Conservation (phyloP, 1,140 invertebrate species). For the Metopolophium dirhodum region DNA sequence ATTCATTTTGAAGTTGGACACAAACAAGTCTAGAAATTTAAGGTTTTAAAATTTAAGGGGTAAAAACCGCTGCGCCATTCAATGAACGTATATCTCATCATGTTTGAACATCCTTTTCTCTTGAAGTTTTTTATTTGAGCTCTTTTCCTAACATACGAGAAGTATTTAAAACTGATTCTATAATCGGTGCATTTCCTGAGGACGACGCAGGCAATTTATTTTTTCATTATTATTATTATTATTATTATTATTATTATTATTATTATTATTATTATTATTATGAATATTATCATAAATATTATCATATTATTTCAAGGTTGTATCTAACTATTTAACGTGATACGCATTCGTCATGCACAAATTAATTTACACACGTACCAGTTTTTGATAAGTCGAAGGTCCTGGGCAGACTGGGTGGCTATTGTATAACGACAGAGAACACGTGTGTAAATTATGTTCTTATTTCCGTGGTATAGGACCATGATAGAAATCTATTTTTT, state of each 20-base stretch:
- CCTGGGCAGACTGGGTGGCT: background rate
- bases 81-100: background rate
- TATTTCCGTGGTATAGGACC: background rate
- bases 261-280: background rate
- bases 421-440: background rate
- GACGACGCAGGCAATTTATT: background rate
- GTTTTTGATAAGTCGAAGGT: conserved; percentile 23
- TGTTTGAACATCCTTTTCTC: background rate
- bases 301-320: conserved; percentile 17
- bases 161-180: background rate
- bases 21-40: background rate
- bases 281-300: too few species aligned
- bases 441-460: background rate
- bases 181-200: background rate
- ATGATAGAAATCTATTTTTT: background rate
- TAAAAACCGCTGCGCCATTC: background rate
- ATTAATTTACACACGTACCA: background rate
- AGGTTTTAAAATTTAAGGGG: background rate
- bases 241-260: background rate
- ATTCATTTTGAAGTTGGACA: background rate
- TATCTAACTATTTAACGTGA: background rate
- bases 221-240: conserved; percentile 14
- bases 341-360: background rate
- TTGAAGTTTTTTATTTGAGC: background rate
- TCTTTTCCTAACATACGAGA: background rate